These are phyloP conservation scores for Chlamydotis undulata DNA, from an alignment of 2,113 vertebrate genomes.

Conservation along the genomic window DNA sequence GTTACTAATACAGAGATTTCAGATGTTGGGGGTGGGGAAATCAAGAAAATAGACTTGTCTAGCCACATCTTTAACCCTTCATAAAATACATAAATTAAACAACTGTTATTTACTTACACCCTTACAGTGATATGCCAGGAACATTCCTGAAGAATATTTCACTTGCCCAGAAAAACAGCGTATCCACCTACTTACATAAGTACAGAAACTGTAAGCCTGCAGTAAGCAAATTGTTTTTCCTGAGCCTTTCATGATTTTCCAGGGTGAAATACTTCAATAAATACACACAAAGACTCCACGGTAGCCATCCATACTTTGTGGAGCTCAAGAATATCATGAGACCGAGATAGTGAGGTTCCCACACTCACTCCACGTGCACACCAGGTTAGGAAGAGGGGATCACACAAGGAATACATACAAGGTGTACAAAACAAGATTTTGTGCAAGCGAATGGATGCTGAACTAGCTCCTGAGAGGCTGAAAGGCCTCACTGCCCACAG, in stretches of 20 bases:
- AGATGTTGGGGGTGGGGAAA: neutral
- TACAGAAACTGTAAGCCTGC: neutral
- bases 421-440: neutral
- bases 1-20: neutral
- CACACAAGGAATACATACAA: neutral
- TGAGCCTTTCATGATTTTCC: neutral
- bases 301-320: accelerated
- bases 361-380: accelerated
- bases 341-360: accelerated
- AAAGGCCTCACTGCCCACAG: neutral
- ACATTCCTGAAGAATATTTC: neutral
- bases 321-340: neutral
- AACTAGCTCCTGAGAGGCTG: neutral
- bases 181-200: neutral
- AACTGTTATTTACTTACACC: neutral
- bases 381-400: neutral
- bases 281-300: neutral
- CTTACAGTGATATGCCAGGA: neutral
- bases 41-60: neutral
- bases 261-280: neutral
- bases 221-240: neutral
- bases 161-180: neutral
- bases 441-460: neutral
- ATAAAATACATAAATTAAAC: neutral
- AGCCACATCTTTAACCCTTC: neutral